Percentiles rank a stretch among this genome's conserved stretches.
phyloP scores from a whole-genome alignment of 1,140 invertebrate genomes.

The Zaprionus kolodkinae region DNA sequence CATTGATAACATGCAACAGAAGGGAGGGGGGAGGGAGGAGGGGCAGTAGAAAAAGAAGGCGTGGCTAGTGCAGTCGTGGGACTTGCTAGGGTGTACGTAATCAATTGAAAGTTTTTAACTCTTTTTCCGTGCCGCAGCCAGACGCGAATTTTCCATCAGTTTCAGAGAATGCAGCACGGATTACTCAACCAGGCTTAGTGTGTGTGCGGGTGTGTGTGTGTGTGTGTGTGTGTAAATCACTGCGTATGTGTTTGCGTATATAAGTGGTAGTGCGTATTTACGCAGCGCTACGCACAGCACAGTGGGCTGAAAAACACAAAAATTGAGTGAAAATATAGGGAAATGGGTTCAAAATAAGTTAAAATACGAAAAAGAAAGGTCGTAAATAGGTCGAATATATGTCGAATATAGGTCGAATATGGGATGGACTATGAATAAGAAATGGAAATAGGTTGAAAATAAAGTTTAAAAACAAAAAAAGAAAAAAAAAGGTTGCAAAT shows the following conservation, averaged over 20 bases:
- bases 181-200: background rate
- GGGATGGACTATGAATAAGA: background rate
- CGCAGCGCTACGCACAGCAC: background rate
- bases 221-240: background rate
- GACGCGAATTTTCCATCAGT: background rate
- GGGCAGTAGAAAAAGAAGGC: background rate
- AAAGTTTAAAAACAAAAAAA: too few species aligned
- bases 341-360: background rate
- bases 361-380: background rate
- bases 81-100: background rate
- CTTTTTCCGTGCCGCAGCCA: constrained; percentile 5
- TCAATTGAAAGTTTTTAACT: constrained; percentile 40
- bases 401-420: too few species aligned
- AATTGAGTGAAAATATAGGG: too few species aligned
- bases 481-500: too few species aligned
- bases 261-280: background rate
- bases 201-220: background rate
- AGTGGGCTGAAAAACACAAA: background rate
- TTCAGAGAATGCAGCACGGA: background rate
- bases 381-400: background rate
- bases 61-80: background rate
- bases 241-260: background rate
- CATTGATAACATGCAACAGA: constrained; percentile 36
- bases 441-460: too few species aligned
- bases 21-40: background rate